Evolutionary conservation across 1,140 invertebrate genomes (phyloP), one percentile per base, ranked within the genome.

Genomic region (Camponotus floridanus): DNA sequence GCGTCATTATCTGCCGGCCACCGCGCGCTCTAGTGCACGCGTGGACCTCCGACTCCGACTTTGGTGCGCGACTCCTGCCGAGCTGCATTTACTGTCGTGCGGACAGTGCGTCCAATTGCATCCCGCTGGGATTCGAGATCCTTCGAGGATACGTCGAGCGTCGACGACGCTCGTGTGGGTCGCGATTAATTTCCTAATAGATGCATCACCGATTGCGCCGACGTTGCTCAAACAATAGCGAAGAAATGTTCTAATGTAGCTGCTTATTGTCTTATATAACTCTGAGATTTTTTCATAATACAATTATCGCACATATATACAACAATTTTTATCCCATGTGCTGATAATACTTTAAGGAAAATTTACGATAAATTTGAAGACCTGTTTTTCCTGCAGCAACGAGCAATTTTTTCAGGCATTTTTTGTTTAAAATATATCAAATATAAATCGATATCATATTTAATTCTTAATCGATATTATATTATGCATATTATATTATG

Each of bases 1-100:
- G 92, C 91, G 92, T 94, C 93, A 95, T 94, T 94, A 95, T 94
- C 94, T 92, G 76, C 88, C 79, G 91, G 61, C 86, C 33, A 83
- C 87, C 64, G 76, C 71, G 80, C 59, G 65, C 79, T 80, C 78
- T 42, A 55, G 85, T 86, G 71, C 83, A 59, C 91, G 65, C 79
- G 78, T 73, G 85, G 84, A 85, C 85, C 86, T 89, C 88, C 78
- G 68, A 81, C 76, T 68, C 48, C 70, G 86, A 87, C 87, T 91
- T 89, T 73, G 79, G 81, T 73, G 62, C 80, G 62, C 76, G 61
- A 57, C 39, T 51, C 80, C 80, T 78, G 57, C 76, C 85, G 55
- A 11, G 67, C 85, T 71, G 86, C 85, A 87, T 89, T 88, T 86
- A 80, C 81, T n/a, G 31, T n/a, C 59, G 48, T 51, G 48, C 48